A percentile compares a stretch with the other conserved stretches of the same genome.
Evolutionary conservation across 2,888 invertebrate species (phyloP).

Genomic region (Taphrorychus bicolor): DNA sequence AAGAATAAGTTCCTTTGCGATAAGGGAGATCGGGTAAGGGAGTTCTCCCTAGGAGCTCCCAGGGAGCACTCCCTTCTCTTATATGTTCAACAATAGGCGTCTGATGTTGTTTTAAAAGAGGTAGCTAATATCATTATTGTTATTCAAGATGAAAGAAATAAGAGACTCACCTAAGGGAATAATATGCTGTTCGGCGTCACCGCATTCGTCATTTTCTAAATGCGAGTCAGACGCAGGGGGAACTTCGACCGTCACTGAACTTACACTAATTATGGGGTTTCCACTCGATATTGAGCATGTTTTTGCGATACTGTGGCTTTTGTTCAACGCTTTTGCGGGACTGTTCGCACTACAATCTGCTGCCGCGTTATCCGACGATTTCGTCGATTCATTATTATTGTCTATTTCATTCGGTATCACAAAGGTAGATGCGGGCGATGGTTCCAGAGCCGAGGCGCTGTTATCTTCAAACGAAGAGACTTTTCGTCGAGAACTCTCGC

Average conservation of each 20-base stretch:
- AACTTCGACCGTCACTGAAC: constrained; percentile 61
- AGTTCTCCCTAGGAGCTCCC: no score
- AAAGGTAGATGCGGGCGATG: constrained; percentile 48
- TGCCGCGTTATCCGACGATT: constrained; percentile 43
- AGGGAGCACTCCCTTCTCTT: no score
- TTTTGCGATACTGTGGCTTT: constrained; percentile 58
- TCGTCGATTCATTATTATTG: constrained; percentile 49
- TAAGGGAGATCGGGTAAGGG: no score
- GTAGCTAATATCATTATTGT: no score
- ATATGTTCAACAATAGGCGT: no score
- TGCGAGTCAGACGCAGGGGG: background rate
- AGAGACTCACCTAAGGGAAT: background rate
- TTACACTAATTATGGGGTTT: constrained; percentile 72
- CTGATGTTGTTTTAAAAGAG: no score
- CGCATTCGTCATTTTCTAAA: background rate
- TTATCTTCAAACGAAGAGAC: constrained; percentile 63
- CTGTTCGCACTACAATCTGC: constrained; percentile 44
- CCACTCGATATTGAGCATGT: constrained; percentile 55
- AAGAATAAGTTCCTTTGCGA: no score
- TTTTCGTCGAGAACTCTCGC: constrained; percentile 51
- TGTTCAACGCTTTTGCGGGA: constrained; percentile 55
- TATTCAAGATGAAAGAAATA: background rate
- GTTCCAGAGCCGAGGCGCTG: constrained; percentile 50
- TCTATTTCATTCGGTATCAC: constrained; percentile 54
- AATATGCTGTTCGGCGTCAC: background rate